These are phyloP conservation scores for Cossypha dichroa DNA, from an alignment of 2,797 vertebrate genomes.

Conservation along the genomic window DNA sequence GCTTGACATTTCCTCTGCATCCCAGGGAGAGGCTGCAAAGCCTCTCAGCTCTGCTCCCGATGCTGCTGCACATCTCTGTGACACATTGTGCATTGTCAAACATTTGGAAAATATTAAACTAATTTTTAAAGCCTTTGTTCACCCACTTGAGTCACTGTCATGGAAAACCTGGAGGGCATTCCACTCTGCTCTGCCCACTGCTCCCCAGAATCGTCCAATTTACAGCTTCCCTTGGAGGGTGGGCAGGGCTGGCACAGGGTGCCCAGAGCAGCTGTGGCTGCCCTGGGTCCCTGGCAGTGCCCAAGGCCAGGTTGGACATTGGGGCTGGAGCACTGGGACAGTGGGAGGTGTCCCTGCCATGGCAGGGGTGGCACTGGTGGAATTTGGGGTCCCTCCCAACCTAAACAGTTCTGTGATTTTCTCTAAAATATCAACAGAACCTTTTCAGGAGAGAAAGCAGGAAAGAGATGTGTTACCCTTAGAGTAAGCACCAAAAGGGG, in stretches of 20 bases:
- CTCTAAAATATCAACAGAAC: background rate
- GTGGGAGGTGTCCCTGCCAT: background rate
- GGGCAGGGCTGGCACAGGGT: background rate
- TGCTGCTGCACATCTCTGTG: background rate
- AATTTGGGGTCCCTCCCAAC: fast-evolving
- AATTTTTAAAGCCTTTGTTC: background rate
- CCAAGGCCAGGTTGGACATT: background rate
- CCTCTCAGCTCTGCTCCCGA: background rate
- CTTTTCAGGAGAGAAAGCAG: background rate
- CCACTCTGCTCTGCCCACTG: background rate
- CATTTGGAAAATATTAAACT: background rate
- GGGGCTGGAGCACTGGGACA: background rate
- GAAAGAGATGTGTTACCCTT: background rate
- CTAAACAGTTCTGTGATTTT: background rate
- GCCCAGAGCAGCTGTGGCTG: background rate
- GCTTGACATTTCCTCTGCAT: background rate
- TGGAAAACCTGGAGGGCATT: background rate
- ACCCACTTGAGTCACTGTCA: fast-evolving
- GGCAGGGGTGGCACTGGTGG: background rate
- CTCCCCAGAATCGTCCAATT: background rate
- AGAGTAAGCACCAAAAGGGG: background rate
- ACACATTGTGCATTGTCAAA: background rate
- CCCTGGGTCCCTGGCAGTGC: background rate
- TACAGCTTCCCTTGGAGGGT: background rate
- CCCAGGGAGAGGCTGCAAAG: background rate